phyloP scores from a whole-genome alignment of 2,888 invertebrate species.

The Metellina segmentata region DNA sequence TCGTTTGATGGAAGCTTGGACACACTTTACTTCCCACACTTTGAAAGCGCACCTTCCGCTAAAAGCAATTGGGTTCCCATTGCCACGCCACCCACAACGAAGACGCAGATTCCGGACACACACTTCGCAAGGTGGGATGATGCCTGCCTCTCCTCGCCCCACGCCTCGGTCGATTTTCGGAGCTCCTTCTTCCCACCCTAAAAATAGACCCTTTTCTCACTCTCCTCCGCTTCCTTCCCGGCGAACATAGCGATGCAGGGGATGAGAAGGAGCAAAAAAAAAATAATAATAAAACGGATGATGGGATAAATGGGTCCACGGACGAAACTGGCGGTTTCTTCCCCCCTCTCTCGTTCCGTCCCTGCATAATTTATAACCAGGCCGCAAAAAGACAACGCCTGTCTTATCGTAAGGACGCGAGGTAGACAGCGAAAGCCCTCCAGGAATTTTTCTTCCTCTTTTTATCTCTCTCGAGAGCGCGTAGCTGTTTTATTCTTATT shows the following conservation, averaged over 20 bases:
- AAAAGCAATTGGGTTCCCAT: no score
- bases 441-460: conserved; percentile 27
- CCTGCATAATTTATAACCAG: conserved; percentile 67
- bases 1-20: no score
- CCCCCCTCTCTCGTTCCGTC: conserved; percentile 2
- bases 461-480: conserved; percentile 14
- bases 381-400: conserved; percentile 69
- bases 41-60: no score
- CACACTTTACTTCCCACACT: no score
- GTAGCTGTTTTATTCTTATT: conserved; percentile 8
- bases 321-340: background rate
- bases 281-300: conserved; percentile 1
- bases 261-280: background rate
- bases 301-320: conserved; percentile 32
- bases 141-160: background rate
- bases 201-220: conserved; percentile 19
- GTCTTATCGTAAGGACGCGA: conserved; percentile 49
- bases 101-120: background rate
- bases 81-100: background rate
- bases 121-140: background rate
- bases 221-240: no score
- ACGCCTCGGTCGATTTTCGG: no score
- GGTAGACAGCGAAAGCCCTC: conserved; percentile 25
- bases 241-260: background rate
- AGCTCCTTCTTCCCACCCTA: background rate